These are phyloP conservation scores for Anas flavirostris DNA, from an alignment of 2,797 vertebrate genomes.

Conservation along the genomic window DNA sequence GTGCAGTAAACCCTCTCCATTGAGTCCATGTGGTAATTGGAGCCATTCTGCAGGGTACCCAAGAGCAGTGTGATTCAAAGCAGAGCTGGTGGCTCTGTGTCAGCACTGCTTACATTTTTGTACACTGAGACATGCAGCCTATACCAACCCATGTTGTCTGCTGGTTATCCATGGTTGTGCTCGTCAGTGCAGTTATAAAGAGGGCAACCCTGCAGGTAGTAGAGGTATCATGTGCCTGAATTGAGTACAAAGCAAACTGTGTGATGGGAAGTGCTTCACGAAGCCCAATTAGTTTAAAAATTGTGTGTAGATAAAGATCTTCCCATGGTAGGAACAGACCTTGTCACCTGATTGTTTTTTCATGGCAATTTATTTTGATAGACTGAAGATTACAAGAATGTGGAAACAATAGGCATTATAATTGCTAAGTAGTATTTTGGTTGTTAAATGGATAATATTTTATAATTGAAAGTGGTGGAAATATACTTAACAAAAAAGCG, in stretches of 20 bases:
- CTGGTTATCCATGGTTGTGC: not conserved
- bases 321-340: not conserved
- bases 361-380: not conserved
- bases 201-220: not conserved
- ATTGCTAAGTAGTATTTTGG: not conserved
- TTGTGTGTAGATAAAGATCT: not conserved
- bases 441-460: not conserved
- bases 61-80: not conserved
- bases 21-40: not conserved
- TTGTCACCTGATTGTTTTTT: not conserved
- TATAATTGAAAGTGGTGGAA: not conserved
- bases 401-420: constrained; percentile 24
- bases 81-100: not conserved
- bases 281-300: not conserved
- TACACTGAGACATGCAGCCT: not conserved
- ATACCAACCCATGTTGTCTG: accelerated
- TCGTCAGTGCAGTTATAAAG: not conserved
- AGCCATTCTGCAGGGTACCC: not conserved
- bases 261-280: not conserved
- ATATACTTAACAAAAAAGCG: not conserved
- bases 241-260: not conserved
- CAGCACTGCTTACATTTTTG: not conserved
- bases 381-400: constrained; percentile 3
- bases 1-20: not conserved
- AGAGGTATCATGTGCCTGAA: not conserved